A percentile compares a stretch with the other conserved stretches of the same genome.
These are phyloP conservation scores for Pangasius larnaudii DNA, from an alignment of 2,797 vertebrate species.

Conservation along the genomic window DNA sequence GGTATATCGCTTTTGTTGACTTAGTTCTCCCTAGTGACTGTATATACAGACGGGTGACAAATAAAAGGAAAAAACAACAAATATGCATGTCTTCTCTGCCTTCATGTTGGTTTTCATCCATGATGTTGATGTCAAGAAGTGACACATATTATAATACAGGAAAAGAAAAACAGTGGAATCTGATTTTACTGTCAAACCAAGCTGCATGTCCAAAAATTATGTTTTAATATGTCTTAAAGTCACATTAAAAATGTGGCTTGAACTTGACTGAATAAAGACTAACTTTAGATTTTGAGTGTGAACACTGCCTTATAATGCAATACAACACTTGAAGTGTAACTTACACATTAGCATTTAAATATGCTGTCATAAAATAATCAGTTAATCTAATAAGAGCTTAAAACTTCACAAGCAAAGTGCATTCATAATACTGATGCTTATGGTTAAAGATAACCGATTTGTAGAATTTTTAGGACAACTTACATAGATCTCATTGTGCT, in stretches of 20 bases:
- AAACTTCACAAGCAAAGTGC: background rate
- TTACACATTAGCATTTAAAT: background rate
- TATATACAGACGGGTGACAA: background rate
- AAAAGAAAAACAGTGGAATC: background rate
- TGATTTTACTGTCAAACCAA: conserved; percentile 2
- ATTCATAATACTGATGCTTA: background rate
- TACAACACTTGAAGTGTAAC: background rate
- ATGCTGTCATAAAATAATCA: background rate
- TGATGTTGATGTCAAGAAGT: background rate
- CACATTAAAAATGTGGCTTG: background rate
- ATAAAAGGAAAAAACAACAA: background rate
- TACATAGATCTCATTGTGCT: conserved; percentile 95
- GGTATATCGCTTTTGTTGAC: background rate
- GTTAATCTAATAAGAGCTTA: background rate
- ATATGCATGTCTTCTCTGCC: background rate
- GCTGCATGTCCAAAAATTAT: background rate
- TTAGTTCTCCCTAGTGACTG: background rate
- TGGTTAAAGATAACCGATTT: background rate
- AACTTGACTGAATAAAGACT: background rate
- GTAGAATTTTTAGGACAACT: conserved; percentile 78
- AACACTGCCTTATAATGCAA: background rate
- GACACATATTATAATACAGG: background rate
- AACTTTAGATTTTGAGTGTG: background rate
- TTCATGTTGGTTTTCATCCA: background rate
- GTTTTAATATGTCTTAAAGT: background rate